Evolutionary conservation across 2,888 invertebrate species (phyloP), one percentile per base, ranked within the genome.

Genomic region (Scaptomyza polygonia): DNA sequence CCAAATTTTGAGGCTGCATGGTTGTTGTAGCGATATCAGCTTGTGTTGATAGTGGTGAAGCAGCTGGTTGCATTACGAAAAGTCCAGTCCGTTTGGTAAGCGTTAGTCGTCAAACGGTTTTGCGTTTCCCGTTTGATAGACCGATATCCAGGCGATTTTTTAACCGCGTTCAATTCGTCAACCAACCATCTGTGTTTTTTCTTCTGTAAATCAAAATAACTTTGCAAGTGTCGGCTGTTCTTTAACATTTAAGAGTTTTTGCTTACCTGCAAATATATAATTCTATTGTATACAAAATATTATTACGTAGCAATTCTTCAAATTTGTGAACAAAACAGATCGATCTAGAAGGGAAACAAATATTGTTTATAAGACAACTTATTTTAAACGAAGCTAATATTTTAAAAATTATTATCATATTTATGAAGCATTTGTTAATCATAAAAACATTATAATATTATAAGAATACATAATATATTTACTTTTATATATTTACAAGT

Each of bases 1-100:
- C 91, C 85, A 91, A 85, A 73, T 90, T 90, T 84, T 90, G 90
- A 67, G 89, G 90, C 83, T 91, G 92, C 91, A 91, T 91, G 79
- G 79, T 88, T 83, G 85, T 91, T 68, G 86, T 36, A 34, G 34
- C 67, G 66, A 87, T 79, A 77, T 88, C 89, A 77, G 86, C 79
- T 80, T 89, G 89, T 64, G 86, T 86, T 73, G 89, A 77, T 68
- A 87, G 58, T 67, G 78, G 55, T 63, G 88, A 74, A 76, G 88
- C 79, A 63, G 90, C 78, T 77, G 90, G 83, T 89, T 89, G 90
- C 90, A 91, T 90, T 70, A 83, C 86, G 71, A 67, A 66, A 39
- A 29, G 48, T 40, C 55, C 51, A 25, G 45, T 40, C 44, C 34
- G 32, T 55, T 44, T 56, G 25, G 34, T n/a, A 67, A 69, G 29